Evolutionary conservation across 2,888 invertebrate genomes (phyloP).

Genomic region (Tridacna crocea): DNA sequence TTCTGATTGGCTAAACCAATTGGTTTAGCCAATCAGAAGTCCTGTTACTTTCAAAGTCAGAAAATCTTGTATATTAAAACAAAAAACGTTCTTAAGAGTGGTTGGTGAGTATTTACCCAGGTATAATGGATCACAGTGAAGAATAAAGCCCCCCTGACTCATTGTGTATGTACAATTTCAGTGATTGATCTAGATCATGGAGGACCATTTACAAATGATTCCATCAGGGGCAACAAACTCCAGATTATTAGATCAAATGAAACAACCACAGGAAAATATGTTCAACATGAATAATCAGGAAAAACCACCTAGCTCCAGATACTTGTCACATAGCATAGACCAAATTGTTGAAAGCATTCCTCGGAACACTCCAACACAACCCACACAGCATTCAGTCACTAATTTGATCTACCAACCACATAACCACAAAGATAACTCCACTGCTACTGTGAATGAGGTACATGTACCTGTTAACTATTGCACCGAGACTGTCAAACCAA

Average conservation of each 20-base stretch:
- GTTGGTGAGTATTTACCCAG: too few species aligned
- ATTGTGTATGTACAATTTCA: too few species aligned
- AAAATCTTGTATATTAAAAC: too few species aligned
- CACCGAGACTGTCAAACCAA: neutral
- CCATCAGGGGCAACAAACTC: neutral
- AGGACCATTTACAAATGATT: neutral
- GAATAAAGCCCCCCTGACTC: too few species aligned
- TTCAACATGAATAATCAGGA: constrained; percentile 5
- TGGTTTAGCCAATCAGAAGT: too few species aligned
- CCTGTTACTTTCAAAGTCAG: too few species aligned
- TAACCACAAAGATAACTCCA: neutral
- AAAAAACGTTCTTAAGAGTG: too few species aligned
- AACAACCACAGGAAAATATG: neutral
- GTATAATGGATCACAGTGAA: too few species aligned
- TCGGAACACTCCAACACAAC: neutral
- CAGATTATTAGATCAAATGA: neutral
- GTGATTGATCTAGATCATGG: neutral
- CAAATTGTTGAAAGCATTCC: constrained; percentile 15
- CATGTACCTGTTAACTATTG: neutral
- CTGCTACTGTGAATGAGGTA: neutral
- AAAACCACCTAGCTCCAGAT: neutral
- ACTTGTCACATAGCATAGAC: constrained; percentile 16
- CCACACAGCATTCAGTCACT: neutral
- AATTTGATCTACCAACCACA: constrained; percentile 4
- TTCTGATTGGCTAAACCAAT: too few species aligned